A percentile compares a stretch with the other conserved stretches of the same genome.
These are phyloP conservation scores for Neoitamus cyanurus DNA, from an alignment of 2,888 invertebrate genomes.

Conservation along the genomic window DNA sequence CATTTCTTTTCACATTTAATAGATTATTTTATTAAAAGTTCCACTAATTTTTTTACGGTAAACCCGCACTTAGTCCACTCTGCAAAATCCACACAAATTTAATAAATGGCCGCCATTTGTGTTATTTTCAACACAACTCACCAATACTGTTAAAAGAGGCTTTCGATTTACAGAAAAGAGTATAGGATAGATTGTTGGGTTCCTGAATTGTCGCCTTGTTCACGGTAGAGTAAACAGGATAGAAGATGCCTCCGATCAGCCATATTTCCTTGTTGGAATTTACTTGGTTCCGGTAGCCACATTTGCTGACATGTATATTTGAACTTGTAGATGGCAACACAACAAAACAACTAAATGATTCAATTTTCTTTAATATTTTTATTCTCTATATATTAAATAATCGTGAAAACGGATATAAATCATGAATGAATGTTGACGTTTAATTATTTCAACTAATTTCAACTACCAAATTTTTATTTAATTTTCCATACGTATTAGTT, in stretches of 20 bases:
- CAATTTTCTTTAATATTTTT: too few relatives aligned
- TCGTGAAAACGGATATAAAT: too few relatives aligned
- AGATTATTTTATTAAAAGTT: constrained; percentile 51
- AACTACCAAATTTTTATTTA: too few relatives aligned
- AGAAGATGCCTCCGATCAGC: background rate
- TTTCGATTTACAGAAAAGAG: background rate
- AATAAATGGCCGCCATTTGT: constrained; percentile 57
- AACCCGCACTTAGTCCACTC: constrained; percentile 49
- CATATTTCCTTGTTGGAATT: background rate
- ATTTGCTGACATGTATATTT: background rate
- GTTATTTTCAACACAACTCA: constrained; percentile 53
- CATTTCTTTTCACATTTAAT: constrained; percentile 52
- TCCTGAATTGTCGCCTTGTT: background rate
- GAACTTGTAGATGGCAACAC: background rate
- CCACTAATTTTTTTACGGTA: constrained; percentile 53
- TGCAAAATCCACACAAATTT: constrained; percentile 55
- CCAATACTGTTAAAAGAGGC: background rate
- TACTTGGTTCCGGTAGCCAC: constrained; percentile 18
- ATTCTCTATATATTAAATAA: too few relatives aligned
- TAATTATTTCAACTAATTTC: too few relatives aligned
- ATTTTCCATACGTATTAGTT: too few relatives aligned
- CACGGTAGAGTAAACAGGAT: background rate
- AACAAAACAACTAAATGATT: too few relatives aligned
- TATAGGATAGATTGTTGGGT: background rate
- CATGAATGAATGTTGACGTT: too few relatives aligned